Percentiles rank a stretch among this genome's conserved stretches.
Evolutionary conservation across 2,797 vertebrate species (phyloP).

Genomic region (Sciurus vulgaris): DNA sequence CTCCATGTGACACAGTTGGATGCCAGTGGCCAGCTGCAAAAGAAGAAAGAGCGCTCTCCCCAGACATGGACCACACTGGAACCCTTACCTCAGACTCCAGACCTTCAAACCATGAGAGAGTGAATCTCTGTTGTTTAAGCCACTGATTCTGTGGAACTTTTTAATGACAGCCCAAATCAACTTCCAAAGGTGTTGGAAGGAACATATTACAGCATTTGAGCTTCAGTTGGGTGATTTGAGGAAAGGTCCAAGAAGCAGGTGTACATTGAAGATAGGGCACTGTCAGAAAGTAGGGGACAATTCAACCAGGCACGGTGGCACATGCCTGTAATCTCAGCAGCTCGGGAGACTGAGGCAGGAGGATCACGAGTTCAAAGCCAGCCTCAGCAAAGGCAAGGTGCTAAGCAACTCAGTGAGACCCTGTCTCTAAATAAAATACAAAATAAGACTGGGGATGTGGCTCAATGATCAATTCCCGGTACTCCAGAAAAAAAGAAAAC

Average conservation of each 20-base stretch:
- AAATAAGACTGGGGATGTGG: too few relatives aligned
- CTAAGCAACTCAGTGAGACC: too few relatives aligned
- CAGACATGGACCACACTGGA: neutral
- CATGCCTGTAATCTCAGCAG: too few relatives aligned
- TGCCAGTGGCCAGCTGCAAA: neutral
- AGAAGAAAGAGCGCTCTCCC: neutral
- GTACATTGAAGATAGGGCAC: neutral
- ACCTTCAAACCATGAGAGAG: neutral
- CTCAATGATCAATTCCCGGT: too few relatives aligned
- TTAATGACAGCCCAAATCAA: neutral
- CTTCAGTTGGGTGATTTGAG: conserved; percentile 32
- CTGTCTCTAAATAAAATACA: too few relatives aligned
- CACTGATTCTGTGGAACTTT: neutral
- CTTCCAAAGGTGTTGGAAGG: neutral
- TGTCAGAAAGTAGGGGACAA: neutral
- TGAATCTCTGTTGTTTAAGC: neutral
- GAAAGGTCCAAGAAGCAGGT: neutral
- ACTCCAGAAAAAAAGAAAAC: too few relatives aligned
- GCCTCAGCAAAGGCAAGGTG: too few relatives aligned
- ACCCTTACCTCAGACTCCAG: neutral
- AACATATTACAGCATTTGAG: neutral
- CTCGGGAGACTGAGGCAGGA: too few relatives aligned
- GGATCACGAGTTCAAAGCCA: too few relatives aligned
- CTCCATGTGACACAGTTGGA: neutral
- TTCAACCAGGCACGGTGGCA: neutral